Conservation (phyloP, 2,797 vertebrate species). For the Diceros bicornis region DNA sequence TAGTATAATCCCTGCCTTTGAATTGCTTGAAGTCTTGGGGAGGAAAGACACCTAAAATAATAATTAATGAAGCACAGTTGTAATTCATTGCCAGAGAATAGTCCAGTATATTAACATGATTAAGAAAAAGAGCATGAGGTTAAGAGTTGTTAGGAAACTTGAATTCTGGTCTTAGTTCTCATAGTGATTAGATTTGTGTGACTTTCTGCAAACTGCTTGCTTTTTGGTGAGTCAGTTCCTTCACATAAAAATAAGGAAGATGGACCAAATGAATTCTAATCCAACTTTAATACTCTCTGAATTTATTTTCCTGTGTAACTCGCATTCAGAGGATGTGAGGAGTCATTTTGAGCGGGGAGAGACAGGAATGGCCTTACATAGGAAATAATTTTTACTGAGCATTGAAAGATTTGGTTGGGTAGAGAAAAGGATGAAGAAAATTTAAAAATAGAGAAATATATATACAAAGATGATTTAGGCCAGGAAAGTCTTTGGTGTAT, state of each 20-base stretch:
- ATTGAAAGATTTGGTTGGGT: not conserved
- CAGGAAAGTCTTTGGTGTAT: not conserved
- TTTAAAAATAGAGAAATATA: constrained; percentile 13
- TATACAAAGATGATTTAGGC: not conserved
- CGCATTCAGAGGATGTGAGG: not conserved
- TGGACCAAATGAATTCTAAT: constrained; percentile 18
- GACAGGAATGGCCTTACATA: not conserved
- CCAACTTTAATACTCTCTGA: not conserved
- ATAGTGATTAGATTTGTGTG: constrained; percentile 26
- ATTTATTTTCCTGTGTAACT: constrained; percentile 49
- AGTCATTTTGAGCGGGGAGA: constrained; percentile 32
- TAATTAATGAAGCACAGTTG: constrained; percentile 43
- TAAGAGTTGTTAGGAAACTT: constrained; percentile 44
- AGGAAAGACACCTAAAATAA: not conserved
- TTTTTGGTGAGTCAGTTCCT: not conserved
- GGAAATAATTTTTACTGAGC: constrained; percentile 32
- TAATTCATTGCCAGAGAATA: not conserved
- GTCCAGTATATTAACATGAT: not conserved
- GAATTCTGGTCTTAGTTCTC: constrained; percentile 15
- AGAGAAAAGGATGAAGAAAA: constrained; percentile 48
- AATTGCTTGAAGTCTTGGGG: constrained; percentile 16
- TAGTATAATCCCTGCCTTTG: not conserved
- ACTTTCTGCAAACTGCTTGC: constrained; percentile 6
- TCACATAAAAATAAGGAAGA: not conserved
- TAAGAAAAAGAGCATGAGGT: not conserved